Evolutionary conservation across 2,888 invertebrate genomes (phyloP).

Genomic region (Leucozona laternaria): DNA sequence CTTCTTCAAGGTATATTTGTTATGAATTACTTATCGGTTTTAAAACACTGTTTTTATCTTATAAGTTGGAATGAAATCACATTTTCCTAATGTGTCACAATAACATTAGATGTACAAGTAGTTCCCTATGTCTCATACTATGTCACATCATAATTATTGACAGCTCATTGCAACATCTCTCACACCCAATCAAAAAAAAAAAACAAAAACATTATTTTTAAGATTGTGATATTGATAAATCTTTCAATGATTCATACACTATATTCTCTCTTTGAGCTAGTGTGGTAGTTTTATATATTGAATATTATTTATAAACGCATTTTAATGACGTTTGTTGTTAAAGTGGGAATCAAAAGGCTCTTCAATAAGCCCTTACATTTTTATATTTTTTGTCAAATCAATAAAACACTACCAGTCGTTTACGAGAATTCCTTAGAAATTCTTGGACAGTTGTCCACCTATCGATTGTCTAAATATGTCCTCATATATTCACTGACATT

Average conservation of each 20-base stretch:
- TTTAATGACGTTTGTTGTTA: too few species aligned
- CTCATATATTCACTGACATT: too few species aligned
- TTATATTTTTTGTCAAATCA: too few species aligned
- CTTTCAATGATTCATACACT: neutral
- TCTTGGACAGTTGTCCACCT: too few species aligned
- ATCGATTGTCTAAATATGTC: too few species aligned
- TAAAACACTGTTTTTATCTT: neutral
- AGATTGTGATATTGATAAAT: neutral
- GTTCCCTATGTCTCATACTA: neutral
- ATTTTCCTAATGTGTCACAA: conserved; percentile 9
- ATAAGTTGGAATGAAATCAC: neutral
- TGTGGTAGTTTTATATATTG: neutral
- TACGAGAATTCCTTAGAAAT: too few species aligned
- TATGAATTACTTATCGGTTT: neutral
- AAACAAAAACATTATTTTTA: neutral
- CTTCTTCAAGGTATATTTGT: neutral
- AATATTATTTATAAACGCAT: too few species aligned
- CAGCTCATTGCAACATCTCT: conserved; percentile 7
- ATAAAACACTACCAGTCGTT: too few species aligned
- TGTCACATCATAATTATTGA: neutral
- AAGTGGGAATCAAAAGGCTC: too few species aligned
- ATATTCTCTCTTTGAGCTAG: neutral
- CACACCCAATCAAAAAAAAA: neutral
- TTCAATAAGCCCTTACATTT: too few species aligned
- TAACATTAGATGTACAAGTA: neutral